Conservation (phyloP, 64 coral and sea anemone species). For the Stylophora pistillata region DNA sequence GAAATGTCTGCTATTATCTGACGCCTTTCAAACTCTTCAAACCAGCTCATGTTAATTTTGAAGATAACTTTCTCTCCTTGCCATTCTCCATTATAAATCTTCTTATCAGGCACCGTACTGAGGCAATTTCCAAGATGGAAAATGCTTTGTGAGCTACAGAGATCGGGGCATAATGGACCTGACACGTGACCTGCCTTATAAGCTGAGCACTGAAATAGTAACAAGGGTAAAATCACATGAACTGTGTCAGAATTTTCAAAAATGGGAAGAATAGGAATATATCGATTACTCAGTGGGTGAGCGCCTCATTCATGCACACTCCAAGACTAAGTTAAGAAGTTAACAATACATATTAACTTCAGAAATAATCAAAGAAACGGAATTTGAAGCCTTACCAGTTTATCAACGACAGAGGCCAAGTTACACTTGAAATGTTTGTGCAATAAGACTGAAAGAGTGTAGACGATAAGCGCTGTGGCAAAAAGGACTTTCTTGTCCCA, state of each 20-base stretch:
- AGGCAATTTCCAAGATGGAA: conserved; percentile 42
- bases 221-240: background rate
- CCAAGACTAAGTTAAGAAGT: too few species aligned
- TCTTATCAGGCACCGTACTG: conserved; percentile 49
- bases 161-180: conserved; percentile 59
- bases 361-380: background rate
- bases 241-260: background rate
- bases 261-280: too few species aligned
- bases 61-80: conserved; percentile 45
- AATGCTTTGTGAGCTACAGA: conserved; percentile 40
- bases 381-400: background rate
- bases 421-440: conserved; percentile 18
- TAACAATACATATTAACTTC: too few species aligned
- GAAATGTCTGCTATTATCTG: background rate
- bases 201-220: conserved; percentile 60
- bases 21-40: conserved; percentile 15
- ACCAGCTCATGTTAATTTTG: conserved; percentile 47
- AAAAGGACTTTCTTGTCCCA: background rate
- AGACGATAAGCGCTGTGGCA: background rate
- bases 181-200: conserved; percentile 59
- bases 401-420: background rate
- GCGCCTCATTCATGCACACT: too few species aligned
- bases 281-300: too few species aligned
- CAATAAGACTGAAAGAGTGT: background rate
- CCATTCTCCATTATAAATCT: conserved; percentile 65